Conservation (phyloP, 2,888 invertebrate genomes). For the Rapana venosa region DNA sequence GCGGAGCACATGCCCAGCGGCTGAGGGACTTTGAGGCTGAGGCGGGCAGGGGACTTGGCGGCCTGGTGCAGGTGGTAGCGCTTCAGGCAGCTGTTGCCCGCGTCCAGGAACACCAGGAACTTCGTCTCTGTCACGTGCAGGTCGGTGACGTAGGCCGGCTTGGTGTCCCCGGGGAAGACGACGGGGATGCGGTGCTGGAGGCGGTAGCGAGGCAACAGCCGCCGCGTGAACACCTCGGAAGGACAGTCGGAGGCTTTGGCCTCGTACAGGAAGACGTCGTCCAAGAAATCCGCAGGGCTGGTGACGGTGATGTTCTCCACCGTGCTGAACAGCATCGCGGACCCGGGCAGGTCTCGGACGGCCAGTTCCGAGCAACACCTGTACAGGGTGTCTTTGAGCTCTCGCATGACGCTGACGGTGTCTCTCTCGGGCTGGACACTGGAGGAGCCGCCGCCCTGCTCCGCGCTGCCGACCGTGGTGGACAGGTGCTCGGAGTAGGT, state of each 20-base stretch:
- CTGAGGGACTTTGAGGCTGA: background rate
- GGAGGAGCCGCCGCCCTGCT: too few species aligned
- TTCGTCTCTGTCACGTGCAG: constrained; percentile 35
- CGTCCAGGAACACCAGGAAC: constrained; percentile 37
- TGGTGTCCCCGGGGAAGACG: constrained; percentile 20
- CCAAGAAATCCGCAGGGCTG: background rate
- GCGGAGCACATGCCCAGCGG: constrained; percentile 36
- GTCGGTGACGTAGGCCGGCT: constrained; percentile 24
- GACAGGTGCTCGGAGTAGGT: too few species aligned
- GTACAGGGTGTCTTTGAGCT: background rate
- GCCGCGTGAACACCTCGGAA: background rate
- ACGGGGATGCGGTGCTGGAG: constrained; percentile 21
- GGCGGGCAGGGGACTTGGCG: background rate
- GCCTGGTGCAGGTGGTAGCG: constrained; percentile 2
- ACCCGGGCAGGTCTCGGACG: too few species aligned
- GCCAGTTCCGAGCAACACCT: background rate
- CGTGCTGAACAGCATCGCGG: background rate
- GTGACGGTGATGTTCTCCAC: background rate
- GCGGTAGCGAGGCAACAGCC: background rate
- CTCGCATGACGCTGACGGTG: background rate
- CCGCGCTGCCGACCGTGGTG: background rate
- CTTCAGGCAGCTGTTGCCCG: constrained; percentile 36
- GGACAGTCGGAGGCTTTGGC: background rate
- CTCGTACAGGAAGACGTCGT: background rate
- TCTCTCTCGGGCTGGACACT: background rate